Evolutionary conservation across 2,113 vertebrate genomes (phyloP).

Genomic region (Ceuthmochares aereus): DNA sequence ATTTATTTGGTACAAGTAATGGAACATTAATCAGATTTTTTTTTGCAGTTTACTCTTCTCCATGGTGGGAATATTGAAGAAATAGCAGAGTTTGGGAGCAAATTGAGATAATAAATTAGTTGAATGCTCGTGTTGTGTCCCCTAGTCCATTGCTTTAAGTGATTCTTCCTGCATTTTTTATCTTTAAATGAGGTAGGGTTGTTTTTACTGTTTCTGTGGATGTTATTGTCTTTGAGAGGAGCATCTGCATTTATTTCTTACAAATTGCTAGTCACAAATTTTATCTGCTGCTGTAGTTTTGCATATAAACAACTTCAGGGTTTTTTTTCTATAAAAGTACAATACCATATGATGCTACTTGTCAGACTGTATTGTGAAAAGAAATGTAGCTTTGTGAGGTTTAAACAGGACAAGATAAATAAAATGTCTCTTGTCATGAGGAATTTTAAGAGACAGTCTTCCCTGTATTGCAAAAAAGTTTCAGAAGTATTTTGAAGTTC

Average conservation of each 20-base stretch:
- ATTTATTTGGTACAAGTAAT: not conserved
- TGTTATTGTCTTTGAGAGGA: conserved; percentile 3
- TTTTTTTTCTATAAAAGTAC: not conserved
- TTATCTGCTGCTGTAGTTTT: conserved; percentile 22
- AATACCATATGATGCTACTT: not conserved
- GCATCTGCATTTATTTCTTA: conserved; percentile 39
- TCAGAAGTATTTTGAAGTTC: not conserved
- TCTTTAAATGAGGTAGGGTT: conserved; percentile 25
- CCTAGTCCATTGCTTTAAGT: conserved; percentile 7
- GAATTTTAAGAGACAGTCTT: not conserved
- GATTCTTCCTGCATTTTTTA: not conserved
- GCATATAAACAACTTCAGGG: not conserved
- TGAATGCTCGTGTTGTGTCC: not conserved
- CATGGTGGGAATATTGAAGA: not conserved
- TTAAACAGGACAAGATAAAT: conserved; percentile 5
- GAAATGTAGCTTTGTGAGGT: not conserved
- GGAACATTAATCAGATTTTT: conserved; percentile 10
- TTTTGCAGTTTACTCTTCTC: not conserved
- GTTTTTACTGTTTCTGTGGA: conserved; percentile 7
- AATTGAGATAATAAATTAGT: conserved; percentile 36
- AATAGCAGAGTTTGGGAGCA: not conserved
- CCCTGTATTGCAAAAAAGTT: not conserved
- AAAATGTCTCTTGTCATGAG: not conserved
- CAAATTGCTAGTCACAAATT: conserved; percentile 22
- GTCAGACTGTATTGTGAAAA: not conserved